These are phyloP conservation scores for Delphinus delphis DNA, from an alignment of 2,113 vertebrate genomes.

Conservation along the genomic window DNA sequence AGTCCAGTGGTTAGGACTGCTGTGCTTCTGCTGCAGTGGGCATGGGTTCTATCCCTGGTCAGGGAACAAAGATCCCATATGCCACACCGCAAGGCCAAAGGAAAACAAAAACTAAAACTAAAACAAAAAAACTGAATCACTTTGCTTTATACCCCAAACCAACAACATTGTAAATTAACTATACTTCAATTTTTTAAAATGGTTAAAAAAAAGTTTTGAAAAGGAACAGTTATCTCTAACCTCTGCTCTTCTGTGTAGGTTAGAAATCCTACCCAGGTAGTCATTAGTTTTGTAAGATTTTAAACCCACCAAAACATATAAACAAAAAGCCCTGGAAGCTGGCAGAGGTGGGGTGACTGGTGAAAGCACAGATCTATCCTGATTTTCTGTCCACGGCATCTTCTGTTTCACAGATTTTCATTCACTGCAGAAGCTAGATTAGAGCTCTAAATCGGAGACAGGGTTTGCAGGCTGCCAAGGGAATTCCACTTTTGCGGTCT, in stretches of 20 bases:
- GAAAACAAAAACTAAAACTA: too few species aligned
- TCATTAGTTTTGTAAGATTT: background rate
- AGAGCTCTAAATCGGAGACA: fast-evolving
- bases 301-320: background rate
- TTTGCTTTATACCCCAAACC: background rate
- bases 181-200: background rate
- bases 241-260: background rate
- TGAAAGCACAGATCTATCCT: fast-evolving
- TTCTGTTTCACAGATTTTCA: background rate
- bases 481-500: background rate
- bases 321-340: fast-evolving
- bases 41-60: background rate
- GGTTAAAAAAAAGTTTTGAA: background rate
- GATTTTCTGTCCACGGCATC: fast-evolving
- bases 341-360: fast-evolving
- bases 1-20: too few species aligned
- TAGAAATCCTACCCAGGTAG: background rate
- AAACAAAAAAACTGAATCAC: background rate
- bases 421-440: background rate
- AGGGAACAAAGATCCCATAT: background rate
- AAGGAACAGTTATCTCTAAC: background rate
- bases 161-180: background rate
- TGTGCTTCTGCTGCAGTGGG: background rate
- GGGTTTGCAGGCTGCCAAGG: background rate
- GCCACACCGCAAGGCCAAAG: background rate